phyloP scores from a whole-genome alignment of 2,888 invertebrate species.

The Stegophylla sp. region DNA sequence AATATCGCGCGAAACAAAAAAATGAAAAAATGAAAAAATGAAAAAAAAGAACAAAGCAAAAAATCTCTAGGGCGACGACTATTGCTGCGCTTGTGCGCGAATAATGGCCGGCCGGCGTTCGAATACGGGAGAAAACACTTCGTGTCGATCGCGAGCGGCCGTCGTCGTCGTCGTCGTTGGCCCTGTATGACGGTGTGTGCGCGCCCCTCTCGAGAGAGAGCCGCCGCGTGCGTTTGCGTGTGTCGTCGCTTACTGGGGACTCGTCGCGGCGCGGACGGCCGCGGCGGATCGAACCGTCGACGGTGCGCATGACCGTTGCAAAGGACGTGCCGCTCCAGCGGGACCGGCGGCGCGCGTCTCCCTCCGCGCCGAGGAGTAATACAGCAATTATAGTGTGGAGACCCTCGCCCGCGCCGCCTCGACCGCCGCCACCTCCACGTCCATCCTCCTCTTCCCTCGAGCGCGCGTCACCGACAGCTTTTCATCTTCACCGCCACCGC shows the following conservation, averaged over 20 bases:
- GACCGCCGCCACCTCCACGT: neutral
- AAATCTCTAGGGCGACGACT: too few species aligned
- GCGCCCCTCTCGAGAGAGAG: constrained; percentile 29
- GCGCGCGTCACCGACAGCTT: constrained; percentile 14
- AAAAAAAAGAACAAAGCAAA: too few species aligned
- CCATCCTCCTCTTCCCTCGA: too few species aligned
- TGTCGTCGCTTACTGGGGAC: constrained; percentile 56
- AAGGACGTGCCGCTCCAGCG: constrained; percentile 42
- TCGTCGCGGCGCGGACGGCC: constrained; percentile 5
- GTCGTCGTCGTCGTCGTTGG: too few species aligned
- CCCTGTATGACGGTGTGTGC: neutral
- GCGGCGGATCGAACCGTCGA: constrained; percentile 50
- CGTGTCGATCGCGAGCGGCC: too few species aligned
- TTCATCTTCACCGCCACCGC: too few species aligned
- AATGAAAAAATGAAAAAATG: too few species aligned
- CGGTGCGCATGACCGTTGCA: constrained; percentile 58
- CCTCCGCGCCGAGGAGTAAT: constrained; percentile 5
- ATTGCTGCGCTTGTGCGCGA: neutral
- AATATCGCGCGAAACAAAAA: too few species aligned
- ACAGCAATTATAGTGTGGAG: constrained; percentile 31
- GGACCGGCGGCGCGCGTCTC: neutral
- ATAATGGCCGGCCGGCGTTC: neutral
- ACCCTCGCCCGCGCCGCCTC: neutral
- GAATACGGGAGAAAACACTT: too few species aligned
- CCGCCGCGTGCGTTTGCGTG: constrained; percentile 54